Evolutionary conservation across 2,113 vertebrate species (phyloP).

Genomic region (Rattus rattus): DNA sequence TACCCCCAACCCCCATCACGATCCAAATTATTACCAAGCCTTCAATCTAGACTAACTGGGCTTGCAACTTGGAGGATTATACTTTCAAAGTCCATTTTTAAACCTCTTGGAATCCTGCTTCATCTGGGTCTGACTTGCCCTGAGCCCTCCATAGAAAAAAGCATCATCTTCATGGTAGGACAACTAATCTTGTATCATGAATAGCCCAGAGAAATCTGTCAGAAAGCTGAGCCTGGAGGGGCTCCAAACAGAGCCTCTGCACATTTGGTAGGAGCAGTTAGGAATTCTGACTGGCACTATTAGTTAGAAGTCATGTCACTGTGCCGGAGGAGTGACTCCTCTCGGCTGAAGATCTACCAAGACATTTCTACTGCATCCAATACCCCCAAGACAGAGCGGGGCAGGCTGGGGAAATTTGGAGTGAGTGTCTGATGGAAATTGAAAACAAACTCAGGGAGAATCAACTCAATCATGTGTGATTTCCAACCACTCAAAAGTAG

Average conservation of each 20-base stretch:
- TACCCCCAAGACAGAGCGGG: background rate
- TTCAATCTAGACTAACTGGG: constrained; percentile 73
- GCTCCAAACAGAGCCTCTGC: constrained; percentile 85
- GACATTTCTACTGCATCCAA: constrained; percentile 50
- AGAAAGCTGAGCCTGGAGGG: constrained; percentile 86
- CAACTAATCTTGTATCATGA: constrained; percentile 85
- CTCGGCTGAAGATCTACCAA: constrained; percentile 70
- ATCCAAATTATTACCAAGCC: constrained; percentile 54
- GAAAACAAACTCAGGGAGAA: constrained; percentile 63
- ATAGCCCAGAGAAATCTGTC: constrained; percentile 87
- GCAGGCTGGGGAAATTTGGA: constrained; percentile 64
- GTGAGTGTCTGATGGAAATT: constrained; percentile 73
- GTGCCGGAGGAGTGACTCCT: constrained; percentile 49
- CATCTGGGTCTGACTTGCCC: constrained; percentile 80
- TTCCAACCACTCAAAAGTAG: constrained; percentile 82
- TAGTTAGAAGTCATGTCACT: constrained; percentile 81
- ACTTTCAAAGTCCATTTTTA: constrained; percentile 75
- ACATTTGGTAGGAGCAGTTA: constrained; percentile 85
- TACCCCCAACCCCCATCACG: background rate
- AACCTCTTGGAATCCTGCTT: constrained; percentile 78
- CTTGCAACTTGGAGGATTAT: constrained; percentile 66
- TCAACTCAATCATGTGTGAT: constrained; percentile 79
- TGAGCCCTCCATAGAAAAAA: constrained; percentile 85
- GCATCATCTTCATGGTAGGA: constrained; percentile 83
- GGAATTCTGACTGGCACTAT: constrained; percentile 87